Percentiles rank a stretch among this genome's conserved stretches.
Evolutionary conservation across 2,888 invertebrate genomes (phyloP).

Genomic region (Harpagoxenus sublaevis): DNA sequence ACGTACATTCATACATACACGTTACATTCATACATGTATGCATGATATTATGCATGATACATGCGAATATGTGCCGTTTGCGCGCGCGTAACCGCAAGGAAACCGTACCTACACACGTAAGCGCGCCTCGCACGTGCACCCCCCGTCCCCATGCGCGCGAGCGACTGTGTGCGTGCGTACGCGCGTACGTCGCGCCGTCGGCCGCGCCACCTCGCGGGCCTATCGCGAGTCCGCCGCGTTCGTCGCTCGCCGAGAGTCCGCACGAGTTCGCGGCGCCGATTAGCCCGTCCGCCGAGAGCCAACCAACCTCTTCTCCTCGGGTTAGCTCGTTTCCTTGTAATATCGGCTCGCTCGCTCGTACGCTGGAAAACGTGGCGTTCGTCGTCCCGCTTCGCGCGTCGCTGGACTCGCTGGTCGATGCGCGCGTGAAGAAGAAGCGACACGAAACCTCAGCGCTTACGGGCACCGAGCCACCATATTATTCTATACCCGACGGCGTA

Average conservation of each 20-base stretch:
- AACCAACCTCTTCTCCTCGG: constrained; percentile 2
- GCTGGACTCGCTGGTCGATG: constrained; percentile 63
- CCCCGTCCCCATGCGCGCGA: neutral
- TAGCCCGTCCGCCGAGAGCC: neutral
- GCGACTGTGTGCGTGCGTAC: constrained; percentile 34
- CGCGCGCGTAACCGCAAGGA: no score
- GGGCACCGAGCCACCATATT: constrained; percentile 81
- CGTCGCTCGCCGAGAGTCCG: constrained; percentile 66
- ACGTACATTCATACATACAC: no score
- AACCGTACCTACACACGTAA: no score
- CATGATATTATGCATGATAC: no score
- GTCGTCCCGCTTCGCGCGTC: constrained; percentile 35
- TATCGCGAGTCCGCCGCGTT: constrained; percentile 66
- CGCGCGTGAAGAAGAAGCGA: constrained; percentile 74
- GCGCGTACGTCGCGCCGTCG: constrained; percentile 38
- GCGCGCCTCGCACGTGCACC: no score
- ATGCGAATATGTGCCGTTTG: no score
- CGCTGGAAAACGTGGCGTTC: neutral
- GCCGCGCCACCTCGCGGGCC: constrained; percentile 75
- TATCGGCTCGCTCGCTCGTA: neutral
- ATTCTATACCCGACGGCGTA: constrained; percentile 77
- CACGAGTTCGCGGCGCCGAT: constrained; percentile 56
- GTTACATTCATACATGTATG: no score
- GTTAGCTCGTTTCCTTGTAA: constrained; percentile 38
- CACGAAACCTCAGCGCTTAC: constrained; percentile 63